These are phyloP conservation scores for Gymnodraco acuticeps DNA, from an alignment of 2,797 vertebrate genomes.

Conservation along the genomic window DNA sequence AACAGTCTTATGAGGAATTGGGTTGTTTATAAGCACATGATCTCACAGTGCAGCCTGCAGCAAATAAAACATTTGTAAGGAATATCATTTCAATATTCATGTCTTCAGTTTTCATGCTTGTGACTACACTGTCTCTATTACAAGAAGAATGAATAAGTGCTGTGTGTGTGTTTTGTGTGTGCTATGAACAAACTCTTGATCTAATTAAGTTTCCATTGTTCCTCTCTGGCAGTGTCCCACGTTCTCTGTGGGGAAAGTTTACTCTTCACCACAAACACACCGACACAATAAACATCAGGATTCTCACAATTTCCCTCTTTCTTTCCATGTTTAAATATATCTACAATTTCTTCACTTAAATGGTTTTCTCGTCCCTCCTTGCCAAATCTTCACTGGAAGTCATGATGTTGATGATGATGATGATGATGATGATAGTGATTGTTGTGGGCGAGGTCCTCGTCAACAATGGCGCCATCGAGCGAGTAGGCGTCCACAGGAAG, in stretches of 20 bases:
- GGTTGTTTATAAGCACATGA: background rate
- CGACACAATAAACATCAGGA: constrained; percentile 1
- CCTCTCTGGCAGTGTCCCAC: constrained; percentile 44
- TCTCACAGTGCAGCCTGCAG: constrained; percentile 19
- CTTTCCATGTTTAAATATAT: background rate
- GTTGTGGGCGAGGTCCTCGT: constrained; percentile 37
- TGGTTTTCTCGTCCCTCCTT: background rate
- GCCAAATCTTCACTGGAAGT: constrained; percentile 28
- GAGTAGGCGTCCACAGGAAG: constrained; percentile 36
- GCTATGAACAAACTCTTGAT: constrained; percentile 52
- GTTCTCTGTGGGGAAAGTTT: constrained; percentile 58
- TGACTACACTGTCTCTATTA: constrained; percentile 22
- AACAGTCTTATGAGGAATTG: background rate
- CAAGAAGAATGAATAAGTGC: constrained; percentile 2
- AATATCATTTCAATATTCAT: background rate
- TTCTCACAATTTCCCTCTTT: background rate
- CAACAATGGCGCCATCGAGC: constrained; percentile 27
- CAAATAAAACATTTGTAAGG: constrained; percentile 18
- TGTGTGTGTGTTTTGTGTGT: background rate
- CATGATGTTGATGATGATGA: constrained; percentile 4
- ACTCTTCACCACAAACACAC: constrained; percentile 62
- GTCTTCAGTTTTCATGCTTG: constrained; percentile 43
- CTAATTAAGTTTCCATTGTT: constrained; percentile 76
- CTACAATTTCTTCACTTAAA: too few species aligned
- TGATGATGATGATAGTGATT: constrained; percentile 16